phyloP scores from a whole-genome alignment of 2,797 vertebrate genomes.

The Diglossa cyanea region DNA sequence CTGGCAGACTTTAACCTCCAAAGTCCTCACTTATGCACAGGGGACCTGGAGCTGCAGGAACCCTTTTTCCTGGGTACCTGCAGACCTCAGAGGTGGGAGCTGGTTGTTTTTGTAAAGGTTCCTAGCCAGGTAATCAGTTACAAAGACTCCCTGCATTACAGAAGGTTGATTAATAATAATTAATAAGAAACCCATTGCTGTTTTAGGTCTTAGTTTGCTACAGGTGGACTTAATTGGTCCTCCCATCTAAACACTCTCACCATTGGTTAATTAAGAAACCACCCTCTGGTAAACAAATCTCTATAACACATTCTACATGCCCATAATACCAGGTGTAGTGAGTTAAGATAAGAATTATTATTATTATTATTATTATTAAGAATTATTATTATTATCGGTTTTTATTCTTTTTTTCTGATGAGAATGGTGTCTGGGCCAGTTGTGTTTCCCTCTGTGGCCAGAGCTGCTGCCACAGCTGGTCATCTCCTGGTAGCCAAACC shows the following conservation, averaged over 20 bases:
- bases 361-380: too few species aligned
- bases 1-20: conserved; percentile 30
- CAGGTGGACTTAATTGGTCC: neutral
- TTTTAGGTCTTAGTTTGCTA: neutral
- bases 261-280: neutral
- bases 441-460: neutral
- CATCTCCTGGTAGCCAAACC: neutral
- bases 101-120: neutral
- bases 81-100: neutral
- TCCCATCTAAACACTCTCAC: neutral
- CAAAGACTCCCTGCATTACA: neutral
- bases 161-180: neutral
- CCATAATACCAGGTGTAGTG: neutral
- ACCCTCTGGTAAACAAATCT: neutral
- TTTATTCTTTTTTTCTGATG: neutral
- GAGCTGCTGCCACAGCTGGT: neutral
- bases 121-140: neutral
- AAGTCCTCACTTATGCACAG: neutral
- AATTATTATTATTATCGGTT: too few species aligned
- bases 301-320: neutral
- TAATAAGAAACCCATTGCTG: neutral
- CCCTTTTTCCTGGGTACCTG: neutral
- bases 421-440: neutral
- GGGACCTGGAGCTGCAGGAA: neutral
- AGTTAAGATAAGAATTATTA: neutral